These are phyloP conservation scores for Marmota flaviventris DNA, from an alignment of 2,113 vertebrate genomes.

Conservation along the genomic window DNA sequence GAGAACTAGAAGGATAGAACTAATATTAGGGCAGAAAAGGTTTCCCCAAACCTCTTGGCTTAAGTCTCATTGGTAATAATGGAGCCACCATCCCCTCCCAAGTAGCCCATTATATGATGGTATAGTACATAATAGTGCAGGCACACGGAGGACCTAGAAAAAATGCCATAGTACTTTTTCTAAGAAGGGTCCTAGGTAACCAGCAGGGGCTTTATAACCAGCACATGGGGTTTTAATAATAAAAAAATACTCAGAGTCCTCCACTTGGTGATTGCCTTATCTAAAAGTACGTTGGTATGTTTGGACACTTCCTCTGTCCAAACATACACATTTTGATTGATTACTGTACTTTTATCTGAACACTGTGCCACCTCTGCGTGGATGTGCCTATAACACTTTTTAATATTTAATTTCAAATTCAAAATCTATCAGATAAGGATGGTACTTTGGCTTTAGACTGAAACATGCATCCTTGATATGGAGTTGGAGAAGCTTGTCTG, in stretches of 20 bases:
- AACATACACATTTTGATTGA: background rate
- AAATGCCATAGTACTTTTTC: background rate
- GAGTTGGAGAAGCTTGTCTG: too few species aligned
- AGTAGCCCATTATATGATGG: background rate
- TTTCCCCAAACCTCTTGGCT: background rate
- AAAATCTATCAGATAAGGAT: background rate
- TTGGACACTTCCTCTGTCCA: background rate
- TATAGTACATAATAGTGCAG: background rate
- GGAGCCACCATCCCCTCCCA: background rate
- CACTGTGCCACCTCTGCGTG: rapidly evolving
- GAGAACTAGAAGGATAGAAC: background rate
- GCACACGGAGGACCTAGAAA: background rate
- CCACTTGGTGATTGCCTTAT: background rate
- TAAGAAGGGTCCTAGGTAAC: background rate
- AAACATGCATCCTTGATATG: background rate
- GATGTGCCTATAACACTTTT: background rate
- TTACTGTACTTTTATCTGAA: background rate
- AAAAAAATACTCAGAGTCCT: background rate
- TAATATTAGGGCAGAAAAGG: background rate
- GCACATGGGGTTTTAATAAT: background rate
- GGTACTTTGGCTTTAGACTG: background rate
- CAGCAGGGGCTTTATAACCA: background rate
- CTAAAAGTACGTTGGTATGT: background rate
- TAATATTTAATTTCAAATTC: background rate
- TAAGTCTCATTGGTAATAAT: background rate